phyloP scores from a whole-genome alignment of 2,888 invertebrate species.

The Ommatoiulus sabulosus region DNA sequence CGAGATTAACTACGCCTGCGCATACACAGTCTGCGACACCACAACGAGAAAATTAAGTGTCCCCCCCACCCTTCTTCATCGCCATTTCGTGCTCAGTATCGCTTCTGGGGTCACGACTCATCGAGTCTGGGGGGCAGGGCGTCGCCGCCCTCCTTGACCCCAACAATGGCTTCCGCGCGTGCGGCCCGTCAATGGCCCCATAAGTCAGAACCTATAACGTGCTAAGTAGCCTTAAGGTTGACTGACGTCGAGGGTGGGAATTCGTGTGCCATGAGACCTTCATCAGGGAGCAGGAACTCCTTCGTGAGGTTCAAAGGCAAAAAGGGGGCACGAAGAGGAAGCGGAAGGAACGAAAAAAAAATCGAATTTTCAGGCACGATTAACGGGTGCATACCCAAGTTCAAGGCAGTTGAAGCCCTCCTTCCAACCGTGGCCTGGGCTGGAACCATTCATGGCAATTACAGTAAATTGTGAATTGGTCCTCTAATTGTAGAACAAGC shows the following conservation, averaged over 20 bases:
- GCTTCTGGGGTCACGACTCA: not conserved
- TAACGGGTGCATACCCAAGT: not conserved
- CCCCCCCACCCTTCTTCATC: not conserved
- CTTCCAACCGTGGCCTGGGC: too few relatives aligned
- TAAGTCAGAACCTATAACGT: not conserved
- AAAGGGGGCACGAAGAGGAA: not conserved
- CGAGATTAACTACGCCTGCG: not conserved
- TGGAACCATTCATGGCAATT: too few relatives aligned
- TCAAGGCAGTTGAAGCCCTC: not conserved
- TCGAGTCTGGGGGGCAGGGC: not conserved
- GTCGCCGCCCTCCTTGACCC: not conserved
- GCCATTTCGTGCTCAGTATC: not conserved
- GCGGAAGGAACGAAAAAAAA: not conserved
- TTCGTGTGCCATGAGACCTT: slow-evolving; percentile 34
- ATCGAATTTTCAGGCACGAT: slow-evolving; percentile 7
- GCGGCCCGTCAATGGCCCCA: slow-evolving; percentile 28
- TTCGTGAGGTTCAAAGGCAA: slow-evolving; percentile 24
- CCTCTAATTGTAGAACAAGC: too few relatives aligned
- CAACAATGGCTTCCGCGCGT: not conserved
- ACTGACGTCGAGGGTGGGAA: slow-evolving; percentile 27
- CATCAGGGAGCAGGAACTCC: not conserved
- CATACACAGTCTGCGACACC: not conserved
- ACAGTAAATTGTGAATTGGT: too few relatives aligned
- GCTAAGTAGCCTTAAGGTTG: not conserved
- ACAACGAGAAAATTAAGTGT: not conserved